Base-by-base conservation (phyloP, 2,888 invertebrate genomes). In the Conchocele bisecta region DNA sequence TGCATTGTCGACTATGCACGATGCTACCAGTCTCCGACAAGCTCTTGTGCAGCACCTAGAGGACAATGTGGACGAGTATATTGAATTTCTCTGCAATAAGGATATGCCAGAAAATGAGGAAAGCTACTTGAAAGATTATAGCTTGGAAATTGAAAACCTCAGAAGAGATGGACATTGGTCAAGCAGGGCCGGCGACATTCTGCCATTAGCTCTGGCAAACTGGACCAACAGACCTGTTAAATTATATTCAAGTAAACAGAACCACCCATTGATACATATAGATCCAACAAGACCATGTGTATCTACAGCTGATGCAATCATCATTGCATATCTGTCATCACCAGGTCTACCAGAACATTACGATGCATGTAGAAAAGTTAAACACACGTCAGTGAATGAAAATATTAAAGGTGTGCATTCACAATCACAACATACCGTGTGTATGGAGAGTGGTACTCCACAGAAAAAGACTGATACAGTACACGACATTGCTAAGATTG, bases 271-370 rank as follows among this genome's bases (percentile, higher is more conserved):
- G 28, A 42, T 20, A 24, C 26, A 26, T 28, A 42, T 41, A n/a
- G 15, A 7, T 42, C 57, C n/a, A 35, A 35, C 37, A 13, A 13
- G 11, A 35, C 37, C 37, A 35, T 51, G 31, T 31, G 20, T n/a
- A 51, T n/a, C 13, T 9, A 22, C 31, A 20, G 13, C 13, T 41
- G 41, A 41, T 41, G 13, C 5, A 4, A 11, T 11, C n/a, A 41
- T 20, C n/a, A 33, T 61, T 26, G 51, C 51, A 5, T 51, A 61
- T 31, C 29, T 35, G 5, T 50, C 61, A 35, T 17, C 48, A n/a
- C 51, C 61, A 13, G 41, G 44, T 39, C 29, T 53, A 15, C 20
- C 35, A 22, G 61, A 60, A 31, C 53, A 61, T 61, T 60, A 60
- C 29, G 48, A 48, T 53, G 53, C 41, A 22, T 46, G 42, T 33